Base-by-base conservation (phyloP, 2,797 vertebrate species). In the Cercopithecus mitis region DNA sequence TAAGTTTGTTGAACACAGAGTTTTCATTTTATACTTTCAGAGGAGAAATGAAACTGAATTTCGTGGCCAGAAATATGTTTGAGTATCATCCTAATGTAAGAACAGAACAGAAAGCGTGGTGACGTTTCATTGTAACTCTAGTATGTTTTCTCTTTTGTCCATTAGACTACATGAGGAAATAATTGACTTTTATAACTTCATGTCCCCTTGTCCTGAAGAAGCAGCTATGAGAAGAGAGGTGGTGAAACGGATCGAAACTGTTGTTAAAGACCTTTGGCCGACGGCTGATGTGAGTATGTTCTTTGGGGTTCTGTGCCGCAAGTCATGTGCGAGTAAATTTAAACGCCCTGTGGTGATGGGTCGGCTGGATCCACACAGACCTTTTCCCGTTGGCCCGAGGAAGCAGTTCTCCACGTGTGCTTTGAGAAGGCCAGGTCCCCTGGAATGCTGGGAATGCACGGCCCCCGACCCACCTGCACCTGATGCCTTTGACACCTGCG, bases 161-260 rank as follows among this genome's bases (percentile, higher is more conserved):
- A 8, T 82, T 98, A 99, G 99, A 91, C 99, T 99, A 33, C 99
- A 99, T 64, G 99, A 99, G 98, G 99, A 99, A 99, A 99, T 99
- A 98, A 99, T 99, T 97, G 99, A 99, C 97, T 99, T 99, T 98
- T 99, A 99, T 98, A 99, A 99, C 98, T 99, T 99, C 98, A 99
- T 99, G 99, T 99, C 99, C 82, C 99, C 99, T 94, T 99, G 99
- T 97, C 99, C 99, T 13, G 99, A 99, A 98, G 99, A 99, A 98
- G 99, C 99, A 94, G 99, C 99, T 77, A 99, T 99, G 99, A 99
- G 99, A 98, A 99, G 99, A 97, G 99, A 99, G 98, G 99, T 99
- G 90, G 99, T 99, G 83, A 99, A 99, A 96, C 99, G 99, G 97
- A 99, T 99, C 98, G 99, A 99, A 98, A 99, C 98, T 2, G 99